These are phyloP conservation scores for Glareola pratincola DNA, from an alignment of 2,113 vertebrate species.

Conservation along the genomic window DNA sequence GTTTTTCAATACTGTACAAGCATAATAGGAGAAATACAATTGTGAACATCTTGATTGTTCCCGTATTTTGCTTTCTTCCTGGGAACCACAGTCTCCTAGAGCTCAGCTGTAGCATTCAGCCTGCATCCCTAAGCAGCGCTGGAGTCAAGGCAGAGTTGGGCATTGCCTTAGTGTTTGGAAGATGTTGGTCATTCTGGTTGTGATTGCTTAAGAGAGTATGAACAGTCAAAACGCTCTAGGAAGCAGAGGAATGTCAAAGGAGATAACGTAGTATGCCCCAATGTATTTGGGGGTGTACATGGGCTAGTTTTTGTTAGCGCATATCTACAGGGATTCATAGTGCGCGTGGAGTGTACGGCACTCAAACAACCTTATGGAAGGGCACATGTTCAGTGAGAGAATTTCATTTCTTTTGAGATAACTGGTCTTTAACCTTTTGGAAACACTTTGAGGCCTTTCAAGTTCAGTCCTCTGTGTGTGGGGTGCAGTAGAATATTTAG, in stretches of 20 bases:
- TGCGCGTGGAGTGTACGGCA: background rate
- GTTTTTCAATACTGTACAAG: background rate
- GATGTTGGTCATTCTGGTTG: background rate
- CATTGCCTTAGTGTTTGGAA: background rate
- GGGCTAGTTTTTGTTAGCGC: background rate
- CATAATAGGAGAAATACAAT: background rate
- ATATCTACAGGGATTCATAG: background rate
- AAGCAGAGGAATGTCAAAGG: background rate
- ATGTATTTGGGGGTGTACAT: background rate
- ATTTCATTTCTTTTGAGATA: background rate
- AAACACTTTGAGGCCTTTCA: background rate
- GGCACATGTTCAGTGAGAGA: background rate
- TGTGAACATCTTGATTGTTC: background rate
- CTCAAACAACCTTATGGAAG: fast-evolving
- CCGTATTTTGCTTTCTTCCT: background rate
- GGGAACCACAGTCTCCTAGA: constrained; percentile 11
- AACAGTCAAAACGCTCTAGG: background rate
- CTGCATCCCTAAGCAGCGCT: background rate
- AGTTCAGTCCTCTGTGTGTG: background rate
- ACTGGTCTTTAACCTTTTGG: background rate
- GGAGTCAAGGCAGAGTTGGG: background rate
- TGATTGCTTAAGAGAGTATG: background rate
- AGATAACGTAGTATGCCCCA: background rate
- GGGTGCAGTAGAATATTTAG: background rate
- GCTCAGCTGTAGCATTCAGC: background rate